These are phyloP conservation scores for Gonatopus flavifemur DNA, from an alignment of 1,140 invertebrate species.

Conservation along the genomic window DNA sequence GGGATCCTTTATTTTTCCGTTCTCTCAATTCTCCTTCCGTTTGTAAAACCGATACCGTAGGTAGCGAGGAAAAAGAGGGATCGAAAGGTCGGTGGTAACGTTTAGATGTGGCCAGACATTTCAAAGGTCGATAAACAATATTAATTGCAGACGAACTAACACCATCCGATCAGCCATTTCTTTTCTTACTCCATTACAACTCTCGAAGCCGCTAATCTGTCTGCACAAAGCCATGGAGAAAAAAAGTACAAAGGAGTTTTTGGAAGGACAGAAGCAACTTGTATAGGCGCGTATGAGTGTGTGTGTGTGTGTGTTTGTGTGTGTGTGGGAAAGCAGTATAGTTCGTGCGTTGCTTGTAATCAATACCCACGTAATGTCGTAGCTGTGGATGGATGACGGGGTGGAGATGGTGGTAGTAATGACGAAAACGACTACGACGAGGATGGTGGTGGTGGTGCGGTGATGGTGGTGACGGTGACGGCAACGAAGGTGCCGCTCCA, in stretches of 20 bases:
- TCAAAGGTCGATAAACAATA: constrained; percentile 60
- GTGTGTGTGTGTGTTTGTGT: background rate
- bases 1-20: too few relatives aligned
- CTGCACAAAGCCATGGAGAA: too few relatives aligned
- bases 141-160: constrained; percentile 50
- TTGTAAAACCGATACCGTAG: too few relatives aligned
- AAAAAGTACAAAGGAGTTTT: too few relatives aligned
- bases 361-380: constrained; percentile 50
- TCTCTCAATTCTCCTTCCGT: too few relatives aligned
- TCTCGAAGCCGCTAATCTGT: background rate
- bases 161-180: constrained; percentile 27
- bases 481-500: too few relatives aligned
- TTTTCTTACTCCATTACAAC: background rate
- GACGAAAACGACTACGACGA: constrained; percentile 10
- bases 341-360: constrained; percentile 52
- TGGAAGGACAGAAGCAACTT: too few relatives aligned
- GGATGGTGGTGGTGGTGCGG: constrained; percentile 12
- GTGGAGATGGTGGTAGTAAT: background rate
- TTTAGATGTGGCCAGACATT: constrained; percentile 52
- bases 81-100: constrained; percentile 19
- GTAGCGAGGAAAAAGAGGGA: too few relatives aligned
- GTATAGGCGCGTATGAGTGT: constrained; percentile 1
- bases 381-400: constrained; percentile 34
- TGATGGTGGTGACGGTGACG: constrained; percentile 36
- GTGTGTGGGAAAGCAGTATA: constrained; percentile 14